Evolutionary conservation across 2,797 vertebrate genomes (phyloP), one percentile per base, ranked within the genome.

Genomic region (Helostoma temminkii): DNA sequence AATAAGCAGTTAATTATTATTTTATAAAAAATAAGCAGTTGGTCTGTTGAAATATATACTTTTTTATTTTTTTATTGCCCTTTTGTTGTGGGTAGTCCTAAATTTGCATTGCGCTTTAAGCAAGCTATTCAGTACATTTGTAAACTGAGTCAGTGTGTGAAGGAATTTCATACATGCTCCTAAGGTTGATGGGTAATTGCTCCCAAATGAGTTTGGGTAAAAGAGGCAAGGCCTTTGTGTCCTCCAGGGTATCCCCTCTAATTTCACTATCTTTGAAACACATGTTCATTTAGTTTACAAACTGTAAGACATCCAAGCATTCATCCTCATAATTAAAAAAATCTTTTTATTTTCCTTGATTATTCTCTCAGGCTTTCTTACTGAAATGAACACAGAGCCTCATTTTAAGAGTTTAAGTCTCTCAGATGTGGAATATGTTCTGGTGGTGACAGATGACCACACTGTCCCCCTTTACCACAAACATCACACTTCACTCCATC

Each of bases 181-280:
- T 11, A 52, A 48, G 62, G 72, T 75, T 66, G 76, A 79, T 71
- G 67, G 69, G 54, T 90, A 89, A 91, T 90, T 78, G 70, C 57
- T 88, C 75, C 84, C 90, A 90, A 86, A 90, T 92, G 90, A 78
- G 19, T 74, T 57, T 66, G 55, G 64, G 66, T 62, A 52, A 70
- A 68, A 63, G 52, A 83, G 60, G 53, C 5, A 11, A 61, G 48
- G 73, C 37, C 48, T 64, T 56, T 14, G 21, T 78, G 71, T 73
- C 80, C 75, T 76, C 42, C 15, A 26, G 78, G 80, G 54, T 64
- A 81, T 63, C 69, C 72, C 70, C 24, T 11, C 36, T 71, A 66
- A 84, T 85, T 81, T 69, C 36, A 67, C 34, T 76, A 45, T 80
- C 74, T 83, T 70, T 71, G 41, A 82, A 87, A 80, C 90, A 87